Evolutionary conservation across 2,888 invertebrate genomes (phyloP).

Genomic region (Hesperia comma): DNA sequence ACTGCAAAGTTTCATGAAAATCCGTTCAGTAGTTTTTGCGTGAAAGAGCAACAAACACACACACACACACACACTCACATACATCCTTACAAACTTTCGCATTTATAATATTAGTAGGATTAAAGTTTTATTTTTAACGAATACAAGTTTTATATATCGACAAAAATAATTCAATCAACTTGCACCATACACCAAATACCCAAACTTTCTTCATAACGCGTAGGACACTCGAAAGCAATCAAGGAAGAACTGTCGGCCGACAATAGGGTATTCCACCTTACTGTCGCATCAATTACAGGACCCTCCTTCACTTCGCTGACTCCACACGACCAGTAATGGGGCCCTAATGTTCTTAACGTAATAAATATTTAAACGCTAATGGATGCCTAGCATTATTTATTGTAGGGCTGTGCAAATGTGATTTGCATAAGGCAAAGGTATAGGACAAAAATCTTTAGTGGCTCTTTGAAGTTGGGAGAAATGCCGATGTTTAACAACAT

Average conservation of each 20-base stretch:
- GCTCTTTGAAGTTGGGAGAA: no score
- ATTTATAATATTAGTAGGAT: no score
- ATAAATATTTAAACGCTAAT: not conserved
- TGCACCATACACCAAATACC: conserved; percentile 32
- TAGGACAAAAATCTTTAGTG: no score
- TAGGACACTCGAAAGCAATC: conserved; percentile 55
- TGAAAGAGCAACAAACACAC: no score
- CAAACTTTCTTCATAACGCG: conserved; percentile 55
- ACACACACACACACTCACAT: no score
- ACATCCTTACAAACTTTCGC: no score
- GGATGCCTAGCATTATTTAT: not conserved
- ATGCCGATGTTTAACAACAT: no score
- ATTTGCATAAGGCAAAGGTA: not conserved
- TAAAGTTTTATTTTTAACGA: no score
- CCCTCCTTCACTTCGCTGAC: conserved; percentile 16
- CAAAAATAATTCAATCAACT: not conserved
- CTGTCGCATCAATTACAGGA: conserved; percentile 22
- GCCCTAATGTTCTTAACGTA: conserved; percentile 7
- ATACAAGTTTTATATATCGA: no score
- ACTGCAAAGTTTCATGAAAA: no score
- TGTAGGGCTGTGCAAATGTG: not conserved
- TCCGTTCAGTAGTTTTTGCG: no score
- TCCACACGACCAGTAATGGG: conserved; percentile 17
- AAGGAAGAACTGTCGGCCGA: conserved; percentile 41
- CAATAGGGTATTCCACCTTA: conserved; percentile 20